Evolutionary conservation across 2,113 vertebrate genomes (phyloP).

Genomic region (Ornithorhynchus anatinus): DNA sequence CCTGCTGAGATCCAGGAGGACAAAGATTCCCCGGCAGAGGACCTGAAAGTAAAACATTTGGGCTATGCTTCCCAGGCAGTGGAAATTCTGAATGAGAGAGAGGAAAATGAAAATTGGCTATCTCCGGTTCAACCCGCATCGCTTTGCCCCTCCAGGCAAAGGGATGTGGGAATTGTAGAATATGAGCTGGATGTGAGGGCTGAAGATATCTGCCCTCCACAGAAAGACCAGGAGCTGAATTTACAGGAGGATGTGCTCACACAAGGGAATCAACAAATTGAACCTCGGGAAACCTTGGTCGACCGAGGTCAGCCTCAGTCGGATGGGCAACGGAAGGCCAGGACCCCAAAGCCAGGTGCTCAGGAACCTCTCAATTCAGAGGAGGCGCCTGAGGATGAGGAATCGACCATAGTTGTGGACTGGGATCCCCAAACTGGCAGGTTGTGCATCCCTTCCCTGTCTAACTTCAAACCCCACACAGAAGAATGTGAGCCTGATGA

Average conservation of each 20-base stretch:
- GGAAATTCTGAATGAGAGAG: not conserved
- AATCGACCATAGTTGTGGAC: conserved; percentile 50
- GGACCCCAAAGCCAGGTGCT: not conserved
- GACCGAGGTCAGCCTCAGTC: not conserved
- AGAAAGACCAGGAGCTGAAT: not conserved
- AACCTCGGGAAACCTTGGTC: not conserved
- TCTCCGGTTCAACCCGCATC: not conserved
- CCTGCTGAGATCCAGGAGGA: not conserved
- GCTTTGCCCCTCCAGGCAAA: not conserved
- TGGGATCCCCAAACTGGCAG: conserved; percentile 70
- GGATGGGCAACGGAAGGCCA: conserved; percentile 2
- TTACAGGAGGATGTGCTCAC: not conserved
- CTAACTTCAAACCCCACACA: conserved; percentile 21
- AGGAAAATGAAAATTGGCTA: not conserved
- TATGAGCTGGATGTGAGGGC: conserved; percentile 64
- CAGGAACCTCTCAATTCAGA: not conserved
- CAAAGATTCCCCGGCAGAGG: not conserved
- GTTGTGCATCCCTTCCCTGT: conserved; percentile 65
- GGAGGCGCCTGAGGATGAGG: conserved; percentile 11
- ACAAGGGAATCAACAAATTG: not conserved
- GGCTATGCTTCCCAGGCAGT: conserved; percentile 20
- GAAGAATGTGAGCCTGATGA: not conserved
- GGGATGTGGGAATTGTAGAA: not conserved
- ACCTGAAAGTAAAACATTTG: not conserved
- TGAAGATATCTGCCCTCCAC: not conserved